Evolutionary conservation across 2,797 vertebrate species (phyloP).

Genomic region (Gymnoscopelus microlampas): DNA sequence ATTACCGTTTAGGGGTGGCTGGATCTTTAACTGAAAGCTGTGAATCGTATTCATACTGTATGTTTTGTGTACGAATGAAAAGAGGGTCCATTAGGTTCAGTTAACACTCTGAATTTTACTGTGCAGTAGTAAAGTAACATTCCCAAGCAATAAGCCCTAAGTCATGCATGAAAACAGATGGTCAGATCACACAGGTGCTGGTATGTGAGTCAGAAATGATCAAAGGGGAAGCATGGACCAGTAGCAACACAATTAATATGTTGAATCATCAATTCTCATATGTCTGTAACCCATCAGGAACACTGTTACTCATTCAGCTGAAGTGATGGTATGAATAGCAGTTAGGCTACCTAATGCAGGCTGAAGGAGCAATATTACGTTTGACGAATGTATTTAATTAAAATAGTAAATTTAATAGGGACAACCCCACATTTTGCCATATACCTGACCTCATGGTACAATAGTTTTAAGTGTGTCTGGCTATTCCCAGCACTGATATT

Average conservation of each 20-base stretch:
- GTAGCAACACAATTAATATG: constrained; percentile 25
- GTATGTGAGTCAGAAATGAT: constrained; percentile 7
- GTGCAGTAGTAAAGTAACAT: constrained; percentile 19
- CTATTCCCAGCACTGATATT: not conserved
- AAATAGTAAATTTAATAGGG: not conserved
- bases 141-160: constrained; percentile 46
- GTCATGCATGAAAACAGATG: constrained; percentile 17
- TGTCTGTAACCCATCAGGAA: constrained; percentile 22
- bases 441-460: not conserved
- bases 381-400: constrained; percentile 39
- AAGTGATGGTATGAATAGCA: not conserved
- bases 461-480: no score
- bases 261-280: constrained; percentile 12
- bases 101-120: constrained; percentile 8
- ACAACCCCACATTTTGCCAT: not conserved
- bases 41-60: not conserved
- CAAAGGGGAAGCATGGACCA: constrained; percentile 38
- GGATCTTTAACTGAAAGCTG: no score
- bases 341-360: constrained; percentile 18
- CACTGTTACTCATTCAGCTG: constrained; percentile 13
- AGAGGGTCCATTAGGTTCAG: constrained; percentile 12
- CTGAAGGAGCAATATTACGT: constrained; percentile 5
- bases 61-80: not conserved
- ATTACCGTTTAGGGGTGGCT: no score
- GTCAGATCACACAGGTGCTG: constrained; percentile 15